Evolutionary conservation across 2,113 vertebrate genomes (phyloP), one percentile per base, ranked within the genome.

Genomic region (Ascaphus truei): DNA sequence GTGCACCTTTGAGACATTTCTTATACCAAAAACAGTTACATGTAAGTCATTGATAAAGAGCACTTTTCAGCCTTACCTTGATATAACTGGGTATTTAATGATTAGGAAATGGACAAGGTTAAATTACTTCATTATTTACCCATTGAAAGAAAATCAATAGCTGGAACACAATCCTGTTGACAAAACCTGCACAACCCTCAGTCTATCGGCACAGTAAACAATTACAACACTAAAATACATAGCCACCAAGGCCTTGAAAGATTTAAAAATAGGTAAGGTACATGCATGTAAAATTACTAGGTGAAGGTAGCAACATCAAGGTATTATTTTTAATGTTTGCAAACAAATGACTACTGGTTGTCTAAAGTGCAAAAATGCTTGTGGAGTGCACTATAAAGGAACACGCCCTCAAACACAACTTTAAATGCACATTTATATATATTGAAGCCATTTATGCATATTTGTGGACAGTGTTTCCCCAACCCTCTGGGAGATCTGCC

Each of bases 101-200:
- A 82, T 85, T 82, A 81, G 76, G 71, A 72, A 73, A 68, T 51
- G 72, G 48, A 73, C 63, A 78, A 87, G 82, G 59, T 78, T 82
- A 85, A 79, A 83, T 79, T 82, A 78, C 73, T 81, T 88, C 56
- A 62, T 79, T 85, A 77, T 86, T 86, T 86, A 79, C 79, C 78
- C 66, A 86, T 61, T 79, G 77, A 76, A 78, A 75, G 51, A 79
- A 77, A 88, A 88, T 81, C 48, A 83, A 77, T 87, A 79, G 45
- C 68, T 85, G 73, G 75, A 81, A 76, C 73, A 82, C 73, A 87
- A 86, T 78, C 69, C 57, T 83, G 66, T 79, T 84, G 84, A 84
- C 76, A 79, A 85, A 83, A 75, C 67, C 73, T 78, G 55, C 61
- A 72, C 68, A 34, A 8, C 73, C 3, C 34, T 43, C 26, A 41